A percentile compares a stretch with the other conserved stretches of the same genome.
These are phyloP conservation scores for Adelognathus sp. DNA, from an alignment of 2,888 invertebrate genomes.

Conservation along the genomic window DNA sequence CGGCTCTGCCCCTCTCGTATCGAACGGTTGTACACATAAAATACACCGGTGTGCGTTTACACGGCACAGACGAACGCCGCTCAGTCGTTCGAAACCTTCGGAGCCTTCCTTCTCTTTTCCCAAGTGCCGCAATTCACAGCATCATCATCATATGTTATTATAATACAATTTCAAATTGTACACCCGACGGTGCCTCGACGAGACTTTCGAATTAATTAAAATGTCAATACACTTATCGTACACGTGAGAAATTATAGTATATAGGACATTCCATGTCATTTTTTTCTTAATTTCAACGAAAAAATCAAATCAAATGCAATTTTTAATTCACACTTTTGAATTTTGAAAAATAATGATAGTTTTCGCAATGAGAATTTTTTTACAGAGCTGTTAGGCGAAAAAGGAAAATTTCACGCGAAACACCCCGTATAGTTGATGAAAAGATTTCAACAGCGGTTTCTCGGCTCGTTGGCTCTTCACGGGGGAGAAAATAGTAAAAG, in stretches of 20 bases:
- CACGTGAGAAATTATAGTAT: not conserved
- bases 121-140: not conserved
- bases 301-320: too few species aligned
- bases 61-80: not conserved
- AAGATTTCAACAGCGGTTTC: not conserved
- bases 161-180: not conserved
- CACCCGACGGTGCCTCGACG: not conserved
- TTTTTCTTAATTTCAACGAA: not conserved
- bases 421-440: not conserved
- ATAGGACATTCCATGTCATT: not conserved
- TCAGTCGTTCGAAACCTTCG: not conserved
- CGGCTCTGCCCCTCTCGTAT: not conserved
- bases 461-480: slow-evolving; percentile 14
- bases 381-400: not conserved
- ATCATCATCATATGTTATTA: not conserved
- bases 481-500: slow-evolving; percentile 15
- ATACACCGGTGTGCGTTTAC: not conserved
- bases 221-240: not conserved
- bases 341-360: too few species aligned
- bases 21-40: slow-evolving; percentile 11
- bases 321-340: too few species aligned
- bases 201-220: slow-evolving; percentile 4
- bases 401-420: not conserved
- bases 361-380: not conserved
- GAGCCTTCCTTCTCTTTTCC: not conserved